These are phyloP conservation scores for Phyllotreta striolata DNA, from an alignment of 2,888 invertebrate genomes.

Conservation along the genomic window DNA sequence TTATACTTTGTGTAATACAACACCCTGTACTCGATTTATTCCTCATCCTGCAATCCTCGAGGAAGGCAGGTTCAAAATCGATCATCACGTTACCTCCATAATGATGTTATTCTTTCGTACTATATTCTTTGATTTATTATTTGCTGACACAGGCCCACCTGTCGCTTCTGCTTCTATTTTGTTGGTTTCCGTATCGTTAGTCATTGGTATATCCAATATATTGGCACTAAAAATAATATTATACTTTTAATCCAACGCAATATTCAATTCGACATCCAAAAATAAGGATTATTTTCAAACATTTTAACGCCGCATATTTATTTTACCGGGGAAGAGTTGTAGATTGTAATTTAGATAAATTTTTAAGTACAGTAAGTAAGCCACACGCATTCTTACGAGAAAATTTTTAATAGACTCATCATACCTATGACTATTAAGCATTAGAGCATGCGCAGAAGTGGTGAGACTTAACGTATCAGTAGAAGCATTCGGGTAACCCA, in stretches of 20 bases:
- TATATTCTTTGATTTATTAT: constrained; percentile 60
- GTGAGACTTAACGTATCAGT: constrained; percentile 57
- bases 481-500: constrained; percentile 54
- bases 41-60: constrained; percentile 37
- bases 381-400: too few species aligned
- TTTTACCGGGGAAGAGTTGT: too few species aligned
- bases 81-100: constrained; percentile 71
- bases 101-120: constrained; percentile 65
- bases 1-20: constrained; percentile 35
- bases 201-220: constrained; percentile 60
- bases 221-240: constrained; percentile 59
- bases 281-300: too few species aligned
- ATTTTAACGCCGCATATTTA: too few species aligned
- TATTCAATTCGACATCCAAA: too few species aligned
- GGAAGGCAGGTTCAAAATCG: constrained; percentile 36
- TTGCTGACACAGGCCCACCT: constrained; percentile 39
- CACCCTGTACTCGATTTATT: constrained; percentile 38
- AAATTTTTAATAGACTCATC: constrained; percentile 29
- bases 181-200: constrained; percentile 54
- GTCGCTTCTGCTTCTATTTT: constrained; percentile 53
- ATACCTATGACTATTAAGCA: constrained; percentile 71
- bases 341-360: too few species aligned
- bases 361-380: too few species aligned
- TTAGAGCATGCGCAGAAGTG: constrained; percentile 61
- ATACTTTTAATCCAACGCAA: not conserved